Evolutionary conservation across 2,797 vertebrate genomes (phyloP).

Genomic region (Mormyrops boulengeri): DNA sequence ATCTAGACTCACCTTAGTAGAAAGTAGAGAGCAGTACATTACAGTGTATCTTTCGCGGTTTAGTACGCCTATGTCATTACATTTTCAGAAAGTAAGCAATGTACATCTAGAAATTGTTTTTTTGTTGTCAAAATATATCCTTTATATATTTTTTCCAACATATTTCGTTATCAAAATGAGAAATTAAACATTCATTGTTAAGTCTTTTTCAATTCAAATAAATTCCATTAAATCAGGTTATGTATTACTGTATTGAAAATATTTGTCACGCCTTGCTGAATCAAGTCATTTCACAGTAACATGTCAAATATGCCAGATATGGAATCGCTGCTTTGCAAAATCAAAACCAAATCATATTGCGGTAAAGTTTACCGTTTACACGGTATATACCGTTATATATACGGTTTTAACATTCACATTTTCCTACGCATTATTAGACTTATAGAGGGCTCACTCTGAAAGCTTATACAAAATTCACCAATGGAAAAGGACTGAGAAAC

Average conservation of each 20-base stretch:
- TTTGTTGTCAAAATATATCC: too few relatives aligned
- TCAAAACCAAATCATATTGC: not conserved
- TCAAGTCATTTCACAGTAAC: not conserved
- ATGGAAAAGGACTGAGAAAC: not conserved
- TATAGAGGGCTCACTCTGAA: not conserved
- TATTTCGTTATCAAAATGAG: not conserved
- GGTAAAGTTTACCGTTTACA: not conserved
- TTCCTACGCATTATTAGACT: not conserved
- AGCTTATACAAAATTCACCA: not conserved
- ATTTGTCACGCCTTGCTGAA: not conserved
- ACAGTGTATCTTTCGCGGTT: not conserved
- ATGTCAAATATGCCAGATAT: not conserved
- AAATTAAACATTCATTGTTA: not conserved
- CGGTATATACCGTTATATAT: too few relatives aligned
- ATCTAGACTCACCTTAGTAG: not conserved
- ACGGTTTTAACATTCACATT: not conserved
- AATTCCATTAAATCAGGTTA: not conserved
- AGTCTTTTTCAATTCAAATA: not conserved
- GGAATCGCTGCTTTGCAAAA: not conserved
- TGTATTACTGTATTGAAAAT: not conserved
- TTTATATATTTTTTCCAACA: too few relatives aligned
- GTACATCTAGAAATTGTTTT: not conserved
- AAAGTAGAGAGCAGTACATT: not conserved
- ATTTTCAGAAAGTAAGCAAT: not conserved
- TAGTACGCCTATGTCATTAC: not conserved